Conservation (phyloP, 64 coral and sea anemone species). For the Orbicella faveolata region DNA sequence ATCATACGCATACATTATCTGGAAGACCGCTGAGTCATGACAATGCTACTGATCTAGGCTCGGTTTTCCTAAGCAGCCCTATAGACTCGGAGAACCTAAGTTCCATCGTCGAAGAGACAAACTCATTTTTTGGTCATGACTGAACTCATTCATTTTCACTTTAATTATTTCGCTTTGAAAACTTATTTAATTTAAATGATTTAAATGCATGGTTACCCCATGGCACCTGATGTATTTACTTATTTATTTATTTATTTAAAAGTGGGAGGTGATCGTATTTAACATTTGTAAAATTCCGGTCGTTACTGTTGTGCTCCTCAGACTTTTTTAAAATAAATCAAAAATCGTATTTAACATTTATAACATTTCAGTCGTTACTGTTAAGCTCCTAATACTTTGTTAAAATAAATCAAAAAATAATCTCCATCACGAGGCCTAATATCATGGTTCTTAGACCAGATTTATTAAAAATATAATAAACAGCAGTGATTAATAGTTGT, state of each 20-base stretch:
- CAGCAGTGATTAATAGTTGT: no score
- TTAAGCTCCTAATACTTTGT: background rate
- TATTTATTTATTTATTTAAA: background rate
- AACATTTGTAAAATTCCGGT: background rate
- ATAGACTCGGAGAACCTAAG: background rate
- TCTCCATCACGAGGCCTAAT: no score
- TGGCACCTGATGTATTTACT: background rate
- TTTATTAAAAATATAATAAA: no score
- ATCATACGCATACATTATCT: conserved; percentile 14
- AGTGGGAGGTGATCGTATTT: background rate
- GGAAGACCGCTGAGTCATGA: conserved; percentile 26
- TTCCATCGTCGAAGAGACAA: conserved; percentile 30
- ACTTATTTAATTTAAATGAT: background rate
- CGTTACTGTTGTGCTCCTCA: background rate
- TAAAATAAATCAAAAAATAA: no score
- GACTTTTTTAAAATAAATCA: background rate
- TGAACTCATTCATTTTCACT: background rate
- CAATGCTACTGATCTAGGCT: conserved; percentile 14
- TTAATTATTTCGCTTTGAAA: background rate
- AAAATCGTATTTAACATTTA: background rate
- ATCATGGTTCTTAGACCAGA: no score
- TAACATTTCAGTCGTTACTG: background rate
- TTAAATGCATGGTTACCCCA: background rate
- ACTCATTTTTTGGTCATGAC: conserved; percentile 2
- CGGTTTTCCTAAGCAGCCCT: background rate